Evolutionary conservation across 2,888 invertebrate genomes (phyloP).

Genomic region (Limnephilus rhombicus): DNA sequence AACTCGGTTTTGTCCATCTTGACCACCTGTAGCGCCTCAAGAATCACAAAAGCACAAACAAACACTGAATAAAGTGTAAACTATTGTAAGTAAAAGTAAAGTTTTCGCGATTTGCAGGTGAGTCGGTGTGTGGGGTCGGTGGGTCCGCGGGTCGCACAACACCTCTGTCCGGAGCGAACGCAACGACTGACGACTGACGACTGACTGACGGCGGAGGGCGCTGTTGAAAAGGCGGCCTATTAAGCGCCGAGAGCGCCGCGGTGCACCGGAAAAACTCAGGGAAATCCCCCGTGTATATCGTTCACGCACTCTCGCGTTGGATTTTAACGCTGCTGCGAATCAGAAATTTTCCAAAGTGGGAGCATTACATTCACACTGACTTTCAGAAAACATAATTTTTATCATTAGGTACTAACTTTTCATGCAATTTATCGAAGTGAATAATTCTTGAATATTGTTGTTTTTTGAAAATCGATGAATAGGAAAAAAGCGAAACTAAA

Average conservation of each 20-base stretch:
- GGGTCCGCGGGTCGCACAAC: not conserved
- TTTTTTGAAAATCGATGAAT: too few species aligned
- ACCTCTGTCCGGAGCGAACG: constrained; percentile 4
- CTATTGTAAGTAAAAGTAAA: not conserved
- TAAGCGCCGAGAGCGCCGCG: not conserved
- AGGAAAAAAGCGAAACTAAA: too few species aligned
- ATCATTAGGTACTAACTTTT: too few species aligned
- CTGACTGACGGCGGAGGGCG: not conserved
- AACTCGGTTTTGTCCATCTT: not conserved
- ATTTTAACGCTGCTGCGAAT: too few species aligned
- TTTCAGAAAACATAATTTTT: too few species aligned
- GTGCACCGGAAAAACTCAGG: not conserved
- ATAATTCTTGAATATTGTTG: too few species aligned
- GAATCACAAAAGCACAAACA: not conserved
- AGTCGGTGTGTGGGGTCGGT: not conserved
- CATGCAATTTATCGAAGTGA: too few species aligned
- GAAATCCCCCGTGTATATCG: not conserved
- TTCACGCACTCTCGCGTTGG: not conserved
- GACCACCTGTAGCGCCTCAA: not conserved
- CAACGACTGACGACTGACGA: not conserved
- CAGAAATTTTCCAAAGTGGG: too few species aligned
- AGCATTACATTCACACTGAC: too few species aligned
- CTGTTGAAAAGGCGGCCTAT: not conserved
- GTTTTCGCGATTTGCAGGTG: not conserved
- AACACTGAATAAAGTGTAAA: not conserved